A percentile compares a stretch with the other conserved stretches of the same genome.
Conservation (phyloP, 2,113 vertebrate genomes). For the Lynx canadensis region DNA sequence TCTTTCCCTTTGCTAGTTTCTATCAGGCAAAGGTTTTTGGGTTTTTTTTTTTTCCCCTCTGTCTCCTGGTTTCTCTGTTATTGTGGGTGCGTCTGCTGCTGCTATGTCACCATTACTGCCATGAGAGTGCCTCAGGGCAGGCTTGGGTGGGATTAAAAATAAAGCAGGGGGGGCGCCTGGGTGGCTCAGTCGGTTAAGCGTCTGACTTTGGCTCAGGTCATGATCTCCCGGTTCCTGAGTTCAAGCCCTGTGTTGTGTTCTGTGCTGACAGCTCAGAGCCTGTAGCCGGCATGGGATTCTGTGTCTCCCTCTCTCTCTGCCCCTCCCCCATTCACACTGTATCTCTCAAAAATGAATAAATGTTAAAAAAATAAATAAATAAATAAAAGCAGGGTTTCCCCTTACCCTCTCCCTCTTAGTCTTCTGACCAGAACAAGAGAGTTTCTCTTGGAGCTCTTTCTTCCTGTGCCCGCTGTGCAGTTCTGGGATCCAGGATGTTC, state of each 20-base stretch:
- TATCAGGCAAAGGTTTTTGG: background rate
- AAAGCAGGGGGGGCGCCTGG: background rate
- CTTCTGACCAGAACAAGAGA: background rate
- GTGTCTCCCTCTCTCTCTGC: no score
- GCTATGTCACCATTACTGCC: background rate
- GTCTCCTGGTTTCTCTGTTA: background rate
- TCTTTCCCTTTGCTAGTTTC: background rate
- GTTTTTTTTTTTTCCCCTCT: background rate
- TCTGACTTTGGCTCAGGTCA: no score
- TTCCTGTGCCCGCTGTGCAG: background rate
- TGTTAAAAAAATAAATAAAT: no score
- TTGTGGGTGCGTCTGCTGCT: background rate
- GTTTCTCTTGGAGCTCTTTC: background rate
- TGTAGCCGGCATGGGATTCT: no score
- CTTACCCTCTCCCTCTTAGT: background rate
- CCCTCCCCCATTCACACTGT: no score
- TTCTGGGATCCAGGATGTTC: background rate
- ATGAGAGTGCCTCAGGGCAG: background rate
- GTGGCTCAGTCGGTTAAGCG: no score
- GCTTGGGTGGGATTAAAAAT: background rate
- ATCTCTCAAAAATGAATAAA: no score
- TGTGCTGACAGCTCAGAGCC: no score
- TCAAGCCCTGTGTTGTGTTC: no score
- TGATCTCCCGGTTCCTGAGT: no score
- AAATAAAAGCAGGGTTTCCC: background rate